Evolutionary conservation across 2,888 invertebrate species (phyloP).

Genomic region (Drosophila hamatofila): DNA sequence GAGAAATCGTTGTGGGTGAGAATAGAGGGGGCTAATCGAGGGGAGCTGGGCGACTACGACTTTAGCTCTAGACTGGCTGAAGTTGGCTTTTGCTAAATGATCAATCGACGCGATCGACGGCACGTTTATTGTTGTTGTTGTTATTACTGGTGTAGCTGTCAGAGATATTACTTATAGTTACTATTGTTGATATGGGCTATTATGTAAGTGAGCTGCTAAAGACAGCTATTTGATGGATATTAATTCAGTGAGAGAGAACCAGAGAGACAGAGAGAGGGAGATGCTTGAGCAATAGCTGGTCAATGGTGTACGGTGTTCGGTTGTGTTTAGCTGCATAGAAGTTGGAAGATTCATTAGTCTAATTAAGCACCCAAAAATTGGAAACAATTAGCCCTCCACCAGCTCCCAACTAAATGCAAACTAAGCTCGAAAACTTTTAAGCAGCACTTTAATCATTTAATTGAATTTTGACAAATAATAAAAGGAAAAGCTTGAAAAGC

Average conservation of each 20-base stretch:
- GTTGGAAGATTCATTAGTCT: constrained; percentile 46
- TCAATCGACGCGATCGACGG: constrained; percentile 81
- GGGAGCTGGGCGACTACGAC: constrained; percentile 26
- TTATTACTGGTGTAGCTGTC: constrained; percentile 21
- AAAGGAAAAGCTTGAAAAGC: constrained; percentile 19
- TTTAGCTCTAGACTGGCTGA: constrained; percentile 28
- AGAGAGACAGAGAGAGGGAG: neutral
- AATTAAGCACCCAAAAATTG: constrained; percentile 44
- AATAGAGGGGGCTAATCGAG: neutral
- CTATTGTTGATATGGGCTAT: constrained; percentile 53
- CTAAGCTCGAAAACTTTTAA: constrained; percentile 46
- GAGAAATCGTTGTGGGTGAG: constrained; percentile 40
- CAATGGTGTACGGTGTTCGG: constrained; percentile 14
- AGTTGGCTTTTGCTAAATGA: constrained; percentile 67
- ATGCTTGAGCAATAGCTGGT: constrained; percentile 1
- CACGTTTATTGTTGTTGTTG: constrained; percentile 56
- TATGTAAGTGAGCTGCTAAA: constrained; percentile 59
- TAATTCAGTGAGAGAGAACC: constrained; percentile 2
- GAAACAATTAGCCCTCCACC: constrained; percentile 45
- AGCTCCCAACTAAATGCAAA: constrained; percentile 32
- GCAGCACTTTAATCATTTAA: constrained; percentile 68
- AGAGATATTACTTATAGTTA: constrained; percentile 58
- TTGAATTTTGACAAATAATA: constrained; percentile 64
- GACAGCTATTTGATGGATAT: constrained; percentile 25
- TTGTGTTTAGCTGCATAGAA: no score